Evolutionary conservation across 2,113 vertebrate species (phyloP), one percentile per base, ranked within the genome.

Genomic region (Muscicapa adusta): DNA sequence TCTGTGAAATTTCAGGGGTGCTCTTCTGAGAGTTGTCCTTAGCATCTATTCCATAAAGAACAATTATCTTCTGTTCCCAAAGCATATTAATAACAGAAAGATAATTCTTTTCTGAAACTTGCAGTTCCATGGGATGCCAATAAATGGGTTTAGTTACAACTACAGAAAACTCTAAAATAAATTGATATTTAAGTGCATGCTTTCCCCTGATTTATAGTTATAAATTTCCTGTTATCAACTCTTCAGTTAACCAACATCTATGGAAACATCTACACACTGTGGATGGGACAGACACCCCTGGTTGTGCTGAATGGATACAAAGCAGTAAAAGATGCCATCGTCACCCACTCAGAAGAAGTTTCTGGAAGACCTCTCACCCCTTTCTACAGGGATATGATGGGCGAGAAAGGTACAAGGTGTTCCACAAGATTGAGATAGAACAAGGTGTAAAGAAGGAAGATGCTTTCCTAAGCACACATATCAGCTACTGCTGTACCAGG

Each of bases 301-400:
- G 94, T 98, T 24, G 96, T 97, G n/a, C 90, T 98, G 34, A 97
- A 95, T 1, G 89, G 97, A n/a, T 98, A 95, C 93, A 72, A 22
- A 77, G 95, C 91, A 0, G 92, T 98, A 34, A 97, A 94, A 89
- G 96, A 97, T 2, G 97, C 91, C 11, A 93, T 98, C 2, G 0
- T 98, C 72, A 97, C 94, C 71, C 96, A 95, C 34, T 96, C 94
- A 2, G 96, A 97, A 47, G 95, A 96, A 71, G 23, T 96, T 66
- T 96, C 96, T 0, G 95, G 96, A 86, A 94, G 97, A 73, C 95
- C 97, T 31, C 95, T 97, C 54, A 95, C 94, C 7, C 97, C 93
- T 0, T 95, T 97, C 90, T 97, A 96, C 83, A 58, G 20, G 75
- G 96, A 97, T 40, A 85, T 98, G 80, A 97, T 97, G 94, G 96